Percentiles rank a stretch among this genome's conserved stretches.
Conservation (phyloP, 2,888 invertebrate species). For the Lepidochrysops patricia region DNA sequence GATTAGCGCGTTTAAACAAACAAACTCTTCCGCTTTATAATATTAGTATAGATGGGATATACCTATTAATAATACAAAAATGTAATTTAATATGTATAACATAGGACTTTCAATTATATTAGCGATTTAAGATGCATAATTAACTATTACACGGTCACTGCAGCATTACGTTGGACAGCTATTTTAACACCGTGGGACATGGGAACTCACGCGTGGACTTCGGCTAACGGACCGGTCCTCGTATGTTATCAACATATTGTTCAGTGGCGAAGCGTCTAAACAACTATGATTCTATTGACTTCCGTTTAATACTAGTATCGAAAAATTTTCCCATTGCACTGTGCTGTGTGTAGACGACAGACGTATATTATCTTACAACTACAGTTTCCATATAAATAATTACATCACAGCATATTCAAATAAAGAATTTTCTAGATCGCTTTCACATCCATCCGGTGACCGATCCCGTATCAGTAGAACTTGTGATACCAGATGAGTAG, state of each 20-base stretch:
- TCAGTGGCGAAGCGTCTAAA: too few species aligned
- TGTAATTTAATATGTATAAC: too few species aligned
- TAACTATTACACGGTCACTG: not conserved
- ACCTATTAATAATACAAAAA: too few species aligned
- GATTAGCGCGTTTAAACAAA: too few species aligned
- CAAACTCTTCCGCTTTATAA: too few species aligned
- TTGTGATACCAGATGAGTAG: not conserved
- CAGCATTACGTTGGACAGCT: not conserved
- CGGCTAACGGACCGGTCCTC: not conserved
- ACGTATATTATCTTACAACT: too few species aligned
- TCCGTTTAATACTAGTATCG: too few species aligned
- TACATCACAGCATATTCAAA: too few species aligned
- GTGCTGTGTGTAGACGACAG: too few species aligned
- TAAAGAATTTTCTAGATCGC: not conserved
- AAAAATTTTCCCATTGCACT: too few species aligned
- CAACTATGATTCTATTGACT: too few species aligned
- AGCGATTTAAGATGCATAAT: not conserved
- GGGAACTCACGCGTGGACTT: not conserved
- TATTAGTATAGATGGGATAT: too few species aligned
- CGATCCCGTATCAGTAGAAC: not conserved
- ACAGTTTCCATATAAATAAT: not conserved
- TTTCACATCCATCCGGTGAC: not conserved
- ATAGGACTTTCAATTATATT: not conserved
- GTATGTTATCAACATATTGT: not conserved
- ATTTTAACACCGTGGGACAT: not conserved